Percentiles rank a stretch among this genome's conserved stretches.
Conservation (phyloP, 2,797 vertebrate species). For the Cyclura pinguis region DNA sequence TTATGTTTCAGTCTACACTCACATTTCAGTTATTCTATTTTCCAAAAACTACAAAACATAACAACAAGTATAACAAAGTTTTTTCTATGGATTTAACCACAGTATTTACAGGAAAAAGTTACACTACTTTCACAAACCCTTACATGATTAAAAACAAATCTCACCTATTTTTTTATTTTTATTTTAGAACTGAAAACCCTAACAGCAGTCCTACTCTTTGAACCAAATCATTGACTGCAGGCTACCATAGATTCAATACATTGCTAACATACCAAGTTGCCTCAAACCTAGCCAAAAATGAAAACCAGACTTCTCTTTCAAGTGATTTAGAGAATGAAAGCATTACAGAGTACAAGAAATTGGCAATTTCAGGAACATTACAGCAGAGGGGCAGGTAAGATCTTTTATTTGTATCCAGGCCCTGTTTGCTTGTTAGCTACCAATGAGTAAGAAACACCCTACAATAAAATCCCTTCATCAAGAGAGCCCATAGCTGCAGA, state of each 20-base stretch:
- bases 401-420: no score
- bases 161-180: not conserved
- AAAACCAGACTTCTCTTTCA: constrained; percentile 23
- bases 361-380: not conserved
- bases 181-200: constrained; percentile 15
- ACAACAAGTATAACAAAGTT: not conserved
- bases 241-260: not conserved
- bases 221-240: constrained; percentile 38
- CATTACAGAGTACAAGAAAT: not conserved
- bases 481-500: not conserved
- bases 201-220: constrained; percentile 27
- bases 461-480: not conserved
- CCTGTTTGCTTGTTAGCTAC: not conserved
- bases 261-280: constrained; percentile 28
- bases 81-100: not conserved
- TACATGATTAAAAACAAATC: constrained; percentile 34
- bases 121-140: not conserved
- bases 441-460: not conserved
- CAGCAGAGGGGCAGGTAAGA: no score
- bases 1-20: no score
- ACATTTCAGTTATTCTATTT: not conserved
- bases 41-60: not conserved
- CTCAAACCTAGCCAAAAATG: constrained; percentile 11
- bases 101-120: not conserved
- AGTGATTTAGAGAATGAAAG: not conserved